These are phyloP conservation scores for Tiliacea aurago DNA, from an alignment of 2,888 invertebrate species.

Conservation along the genomic window DNA sequence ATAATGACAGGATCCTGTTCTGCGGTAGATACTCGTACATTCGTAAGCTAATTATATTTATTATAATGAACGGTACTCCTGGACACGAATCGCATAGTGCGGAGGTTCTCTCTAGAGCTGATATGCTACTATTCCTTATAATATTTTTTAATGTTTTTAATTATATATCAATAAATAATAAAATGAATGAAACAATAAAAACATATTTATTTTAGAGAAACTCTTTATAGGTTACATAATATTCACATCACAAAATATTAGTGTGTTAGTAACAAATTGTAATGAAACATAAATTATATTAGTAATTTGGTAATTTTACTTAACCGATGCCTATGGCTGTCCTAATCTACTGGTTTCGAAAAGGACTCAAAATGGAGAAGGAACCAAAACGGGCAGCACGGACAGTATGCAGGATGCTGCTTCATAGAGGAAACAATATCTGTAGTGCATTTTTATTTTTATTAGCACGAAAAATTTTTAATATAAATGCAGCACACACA, in stretches of 20 bases:
- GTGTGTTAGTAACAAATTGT: neutral
- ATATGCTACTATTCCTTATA: neutral
- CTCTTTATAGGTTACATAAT: neutral
- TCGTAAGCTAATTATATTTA: no score
- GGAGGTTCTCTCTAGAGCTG: neutral
- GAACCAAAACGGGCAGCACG: neutral
- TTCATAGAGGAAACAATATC: neutral
- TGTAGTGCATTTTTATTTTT: neutral
- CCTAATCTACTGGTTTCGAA: neutral
- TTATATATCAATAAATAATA: no score
- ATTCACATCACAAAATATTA: neutral
- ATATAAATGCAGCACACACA: constrained; percentile 17
- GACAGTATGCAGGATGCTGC: neutral
- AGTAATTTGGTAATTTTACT: neutral
- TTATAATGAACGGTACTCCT: no score
- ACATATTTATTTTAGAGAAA: neutral
- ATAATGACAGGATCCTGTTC: no score
- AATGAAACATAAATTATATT: neutral
- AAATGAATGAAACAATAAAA: neutral
- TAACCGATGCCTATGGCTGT: neutral
- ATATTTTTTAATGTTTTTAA: no score
- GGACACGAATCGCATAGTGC: no score
- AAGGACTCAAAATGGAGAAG: no score
- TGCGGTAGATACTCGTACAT: no score
- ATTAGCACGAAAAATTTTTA: neutral